These are phyloP conservation scores for Alethe castanea DNA, from an alignment of 2,113 vertebrate species.

Conservation along the genomic window DNA sequence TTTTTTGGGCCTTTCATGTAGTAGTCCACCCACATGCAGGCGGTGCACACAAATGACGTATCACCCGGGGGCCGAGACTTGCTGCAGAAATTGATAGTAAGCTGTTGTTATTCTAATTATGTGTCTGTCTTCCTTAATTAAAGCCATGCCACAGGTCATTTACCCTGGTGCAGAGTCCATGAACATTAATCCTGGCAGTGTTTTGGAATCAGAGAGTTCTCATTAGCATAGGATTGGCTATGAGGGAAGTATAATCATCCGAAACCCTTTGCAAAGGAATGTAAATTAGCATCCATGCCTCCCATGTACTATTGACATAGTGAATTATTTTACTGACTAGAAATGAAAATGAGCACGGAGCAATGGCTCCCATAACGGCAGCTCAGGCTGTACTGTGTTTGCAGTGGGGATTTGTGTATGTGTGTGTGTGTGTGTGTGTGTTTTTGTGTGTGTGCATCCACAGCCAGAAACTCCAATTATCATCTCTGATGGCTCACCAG, in stretches of 20 bases:
- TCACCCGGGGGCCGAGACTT: conserved; percentile 20
- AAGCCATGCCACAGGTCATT: conserved; percentile 58
- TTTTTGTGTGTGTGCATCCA: neutral
- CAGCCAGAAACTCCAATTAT: conserved; percentile 14
- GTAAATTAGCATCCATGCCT: conserved; percentile 52
- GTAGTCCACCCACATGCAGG: conserved; percentile 56
- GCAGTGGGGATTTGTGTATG: neutral
- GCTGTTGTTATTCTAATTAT: conserved; percentile 51
- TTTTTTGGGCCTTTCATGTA: conserved; percentile 58
- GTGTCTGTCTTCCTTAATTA: conserved; percentile 57
- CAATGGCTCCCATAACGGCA: neutral
- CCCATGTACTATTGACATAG: conserved; percentile 51
- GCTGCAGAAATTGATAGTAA: conserved; percentile 54
- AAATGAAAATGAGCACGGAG: neutral
- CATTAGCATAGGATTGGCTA: conserved; percentile 39
- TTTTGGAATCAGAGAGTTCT: conserved; percentile 47
- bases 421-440: neutral
- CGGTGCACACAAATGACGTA: conserved; percentile 38
- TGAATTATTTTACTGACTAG: conserved; percentile 55
- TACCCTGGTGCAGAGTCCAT: conserved; percentile 13
- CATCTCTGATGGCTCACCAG: neutral
- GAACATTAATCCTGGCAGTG: conserved; percentile 39
- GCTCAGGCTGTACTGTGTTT: neutral
- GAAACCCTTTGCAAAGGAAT: conserved; percentile 46
- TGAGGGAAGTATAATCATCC: conserved; percentile 21